phyloP scores from a whole-genome alignment of 1,140 invertebrate species.

The Orius laevigatus region DNA sequence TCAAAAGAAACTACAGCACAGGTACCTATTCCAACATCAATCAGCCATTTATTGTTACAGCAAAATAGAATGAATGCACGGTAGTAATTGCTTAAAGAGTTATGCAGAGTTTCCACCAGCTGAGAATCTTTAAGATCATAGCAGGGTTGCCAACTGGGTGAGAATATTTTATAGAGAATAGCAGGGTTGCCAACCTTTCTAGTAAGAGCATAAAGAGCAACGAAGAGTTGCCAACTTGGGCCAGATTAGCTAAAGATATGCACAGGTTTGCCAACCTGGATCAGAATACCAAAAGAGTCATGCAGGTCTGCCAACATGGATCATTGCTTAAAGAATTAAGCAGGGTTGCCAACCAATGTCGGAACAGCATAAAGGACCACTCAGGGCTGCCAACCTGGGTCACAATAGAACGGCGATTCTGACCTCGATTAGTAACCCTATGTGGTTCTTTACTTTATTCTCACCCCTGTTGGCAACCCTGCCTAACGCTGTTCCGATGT shows the following conservation, averaged over 20 bases:
- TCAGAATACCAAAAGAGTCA: not conserved
- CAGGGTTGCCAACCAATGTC: no score
- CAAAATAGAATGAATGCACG: not conserved
- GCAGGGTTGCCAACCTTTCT: no score
- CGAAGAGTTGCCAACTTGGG: no score
- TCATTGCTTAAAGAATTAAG: not conserved
- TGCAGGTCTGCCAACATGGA: not conserved
- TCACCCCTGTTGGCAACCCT: no score
- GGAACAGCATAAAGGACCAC: no score
- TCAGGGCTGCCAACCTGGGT: no score
- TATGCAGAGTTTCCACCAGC: not conserved
- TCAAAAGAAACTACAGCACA: constrained; percentile 38
- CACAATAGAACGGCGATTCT: no score
- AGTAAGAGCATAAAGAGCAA: no score
- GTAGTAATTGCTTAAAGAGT: not conserved
- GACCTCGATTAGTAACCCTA: no score
- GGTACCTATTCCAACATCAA: constrained; percentile 24
- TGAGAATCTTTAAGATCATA: not conserved
- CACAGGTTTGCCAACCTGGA: not conserved
- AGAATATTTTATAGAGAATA: no score
- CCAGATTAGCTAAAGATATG: not conserved
- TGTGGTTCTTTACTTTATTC: not conserved
- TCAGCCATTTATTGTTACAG: not conserved
- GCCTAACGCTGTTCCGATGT: no score
- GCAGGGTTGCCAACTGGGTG: no score